phyloP scores from a whole-genome alignment of 2,888 invertebrate genomes.

The Vannuccia rotundouncinata region DNA sequence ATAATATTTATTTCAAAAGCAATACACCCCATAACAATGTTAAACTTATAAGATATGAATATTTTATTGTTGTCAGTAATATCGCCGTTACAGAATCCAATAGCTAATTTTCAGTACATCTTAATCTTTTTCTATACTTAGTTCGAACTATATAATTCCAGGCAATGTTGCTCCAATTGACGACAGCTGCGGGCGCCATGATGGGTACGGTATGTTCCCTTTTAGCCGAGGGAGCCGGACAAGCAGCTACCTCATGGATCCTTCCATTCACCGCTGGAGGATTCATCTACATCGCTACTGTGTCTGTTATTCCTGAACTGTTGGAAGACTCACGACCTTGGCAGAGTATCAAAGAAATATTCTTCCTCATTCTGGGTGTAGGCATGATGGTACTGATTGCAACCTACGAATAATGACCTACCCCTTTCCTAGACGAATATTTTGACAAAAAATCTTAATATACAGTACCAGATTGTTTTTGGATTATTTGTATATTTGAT shows the following conservation, averaged over 20 bases:
- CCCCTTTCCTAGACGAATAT: no score
- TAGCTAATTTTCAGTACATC: no score
- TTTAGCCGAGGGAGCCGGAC: constrained; percentile 66
- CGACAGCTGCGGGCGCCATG: constrained; percentile 88
- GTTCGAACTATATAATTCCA: no score
- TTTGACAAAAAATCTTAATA: no score
- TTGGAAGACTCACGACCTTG: constrained; percentile 70
- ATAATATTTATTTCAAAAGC: no score
- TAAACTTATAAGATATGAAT: no score
- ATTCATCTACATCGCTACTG: constrained; percentile 99
- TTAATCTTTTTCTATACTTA: no score
- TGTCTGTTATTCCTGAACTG: constrained; percentile 93
- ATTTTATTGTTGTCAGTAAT: no score
- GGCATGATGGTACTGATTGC: constrained; percentile 92
- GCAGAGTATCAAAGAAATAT: constrained; percentile 82
- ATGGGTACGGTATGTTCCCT: constrained; percentile 84
- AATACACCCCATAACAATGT: no score
- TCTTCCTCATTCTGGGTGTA: constrained; percentile 79
- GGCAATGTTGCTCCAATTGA: constrained; percentile 86
- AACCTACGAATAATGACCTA: constrained; percentile 66
- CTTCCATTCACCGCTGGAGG: constrained; percentile 93
- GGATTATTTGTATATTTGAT: no score
- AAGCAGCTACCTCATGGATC: constrained; percentile 64
- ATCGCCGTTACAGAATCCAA: no score
- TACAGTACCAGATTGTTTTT: no score